These are phyloP conservation scores for Leptonema lineaticorne DNA, from an alignment of 1,140 invertebrate species.

Conservation along the genomic window DNA sequence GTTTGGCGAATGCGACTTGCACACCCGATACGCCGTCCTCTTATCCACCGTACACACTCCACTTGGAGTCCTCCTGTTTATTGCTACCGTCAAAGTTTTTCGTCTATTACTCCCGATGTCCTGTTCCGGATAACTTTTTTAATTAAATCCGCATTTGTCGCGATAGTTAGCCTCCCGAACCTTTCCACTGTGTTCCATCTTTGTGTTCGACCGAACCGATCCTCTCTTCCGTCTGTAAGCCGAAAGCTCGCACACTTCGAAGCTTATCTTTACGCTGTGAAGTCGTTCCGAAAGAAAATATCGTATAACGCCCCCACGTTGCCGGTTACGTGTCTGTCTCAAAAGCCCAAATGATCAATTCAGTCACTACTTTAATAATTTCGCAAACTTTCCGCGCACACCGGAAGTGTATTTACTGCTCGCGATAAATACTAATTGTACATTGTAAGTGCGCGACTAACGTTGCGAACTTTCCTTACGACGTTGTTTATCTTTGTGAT, in stretches of 20 bases:
- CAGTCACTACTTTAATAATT: neutral
- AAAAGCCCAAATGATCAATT: neutral
- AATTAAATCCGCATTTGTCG: slow-evolving; percentile 35
- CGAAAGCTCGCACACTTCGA: too few species aligned
- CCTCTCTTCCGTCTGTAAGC: neutral
- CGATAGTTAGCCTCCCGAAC: slow-evolving; percentile 9
- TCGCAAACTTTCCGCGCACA: too few species aligned
- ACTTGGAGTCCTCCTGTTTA: neutral
- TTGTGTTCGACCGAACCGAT: neutral
- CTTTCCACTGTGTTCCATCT: neutral
- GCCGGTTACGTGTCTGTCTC: too few species aligned
- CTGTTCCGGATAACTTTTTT: slow-evolving; percentile 27
- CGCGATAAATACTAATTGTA: too few species aligned
- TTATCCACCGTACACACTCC: neutral
- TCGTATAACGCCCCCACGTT: neutral
- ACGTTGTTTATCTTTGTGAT: too few species aligned
- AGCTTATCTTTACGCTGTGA: neutral
- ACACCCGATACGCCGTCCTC: neutral
- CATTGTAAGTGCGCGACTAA: too few species aligned
- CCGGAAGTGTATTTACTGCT: too few species aligned
- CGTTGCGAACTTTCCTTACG: too few species aligned
- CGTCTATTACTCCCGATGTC: neutral
- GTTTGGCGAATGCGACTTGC: neutral
- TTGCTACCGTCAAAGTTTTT: slow-evolving; percentile 21
- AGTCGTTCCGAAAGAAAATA: neutral